A percentile compares a stretch with the other conserved stretches of the same genome.
These are phyloP conservation scores for Chrysolina americana DNA, from an alignment of 2,888 invertebrate genomes.

Conservation along the genomic window DNA sequence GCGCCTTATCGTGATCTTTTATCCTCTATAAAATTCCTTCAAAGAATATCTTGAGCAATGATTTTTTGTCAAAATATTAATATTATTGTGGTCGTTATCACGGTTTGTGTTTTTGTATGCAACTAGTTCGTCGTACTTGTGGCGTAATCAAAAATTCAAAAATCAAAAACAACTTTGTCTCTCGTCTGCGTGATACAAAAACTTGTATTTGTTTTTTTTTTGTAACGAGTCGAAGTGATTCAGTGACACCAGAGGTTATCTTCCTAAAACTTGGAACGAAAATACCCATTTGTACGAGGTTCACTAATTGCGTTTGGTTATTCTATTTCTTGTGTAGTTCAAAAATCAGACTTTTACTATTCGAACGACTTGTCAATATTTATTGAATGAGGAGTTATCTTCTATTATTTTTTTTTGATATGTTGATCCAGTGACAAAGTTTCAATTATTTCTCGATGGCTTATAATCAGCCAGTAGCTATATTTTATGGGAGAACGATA, in stretches of 20 bases:
- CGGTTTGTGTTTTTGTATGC: neutral
- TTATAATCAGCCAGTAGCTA: too few relatives aligned
- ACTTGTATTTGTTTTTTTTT: neutral
- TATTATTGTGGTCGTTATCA: neutral
- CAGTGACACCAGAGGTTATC: neutral
- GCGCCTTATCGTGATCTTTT: too few relatives aligned
- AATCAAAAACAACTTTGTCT: conserved; percentile 1
- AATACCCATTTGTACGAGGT: neutral
- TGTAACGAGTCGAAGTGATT: neutral
- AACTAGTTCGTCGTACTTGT: conserved; percentile 10
- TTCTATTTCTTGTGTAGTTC: too few relatives aligned
- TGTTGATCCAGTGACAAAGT: too few relatives aligned
- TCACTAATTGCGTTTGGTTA: neutral
- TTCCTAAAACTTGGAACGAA: neutral
- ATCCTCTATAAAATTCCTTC: too few relatives aligned
- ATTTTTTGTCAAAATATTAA: neutral
- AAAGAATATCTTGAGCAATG: too few relatives aligned
- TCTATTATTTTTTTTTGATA: too few relatives aligned
- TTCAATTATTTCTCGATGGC: too few relatives aligned
- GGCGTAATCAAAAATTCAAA: neutral
- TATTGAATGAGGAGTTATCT: too few relatives aligned
- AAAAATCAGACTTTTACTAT: too few relatives aligned
- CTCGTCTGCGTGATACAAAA: neutral
- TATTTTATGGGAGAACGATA: too few relatives aligned
- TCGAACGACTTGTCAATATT: too few relatives aligned